A percentile compares a stretch with the other conserved stretches of the same genome.
Evolutionary conservation across 2,888 invertebrate species (phyloP).

Genomic region (Drepanosiphum platanoidis): DNA sequence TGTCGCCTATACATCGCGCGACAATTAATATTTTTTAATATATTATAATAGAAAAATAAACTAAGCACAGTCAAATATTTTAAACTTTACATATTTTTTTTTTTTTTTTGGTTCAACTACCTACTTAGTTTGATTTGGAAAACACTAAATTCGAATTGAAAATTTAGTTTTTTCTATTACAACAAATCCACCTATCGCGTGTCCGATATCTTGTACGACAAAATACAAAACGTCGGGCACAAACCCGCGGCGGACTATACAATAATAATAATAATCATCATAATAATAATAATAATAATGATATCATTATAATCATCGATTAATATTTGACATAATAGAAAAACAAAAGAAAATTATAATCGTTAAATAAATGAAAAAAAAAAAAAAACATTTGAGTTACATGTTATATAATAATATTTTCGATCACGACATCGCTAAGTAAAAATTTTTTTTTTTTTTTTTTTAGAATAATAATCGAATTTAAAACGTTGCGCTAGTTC

Average conservation of each 20-base stretch:
- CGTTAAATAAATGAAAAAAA: background rate
- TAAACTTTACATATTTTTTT: constrained; percentile 54
- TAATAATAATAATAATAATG: constrained; percentile 6
- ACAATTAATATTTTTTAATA: constrained; percentile 51
- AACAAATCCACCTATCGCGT: constrained; percentile 46
- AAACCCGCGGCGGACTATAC: constrained; percentile 27
- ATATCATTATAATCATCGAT: background rate
- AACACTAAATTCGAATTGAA: constrained; percentile 54
- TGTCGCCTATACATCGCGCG: constrained; percentile 38
- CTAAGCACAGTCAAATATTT: constrained; percentile 61
- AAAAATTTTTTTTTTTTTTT: too few relatives aligned
- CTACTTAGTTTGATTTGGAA: constrained; percentile 47
- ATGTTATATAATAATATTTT: too few relatives aligned
- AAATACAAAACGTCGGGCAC: constrained; percentile 17
- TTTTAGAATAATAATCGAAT: constrained; percentile 51
- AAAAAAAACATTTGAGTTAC: constrained; percentile 24
- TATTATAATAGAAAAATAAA: constrained; percentile 61
- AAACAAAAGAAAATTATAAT: constrained; percentile 12
- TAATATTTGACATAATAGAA: constrained; percentile 37
- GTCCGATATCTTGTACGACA: constrained; percentile 6
- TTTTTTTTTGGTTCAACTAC: constrained; percentile 38
- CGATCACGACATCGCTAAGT: constrained; percentile 18
- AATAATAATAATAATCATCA: background rate
- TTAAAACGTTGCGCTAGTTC: background rate
- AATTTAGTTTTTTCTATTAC: constrained; percentile 52